Percentiles rank a stretch among this genome's conserved stretches.
phyloP scores from a whole-genome alignment of 2,888 invertebrate genomes.

The Drosophila birchii region DNA sequence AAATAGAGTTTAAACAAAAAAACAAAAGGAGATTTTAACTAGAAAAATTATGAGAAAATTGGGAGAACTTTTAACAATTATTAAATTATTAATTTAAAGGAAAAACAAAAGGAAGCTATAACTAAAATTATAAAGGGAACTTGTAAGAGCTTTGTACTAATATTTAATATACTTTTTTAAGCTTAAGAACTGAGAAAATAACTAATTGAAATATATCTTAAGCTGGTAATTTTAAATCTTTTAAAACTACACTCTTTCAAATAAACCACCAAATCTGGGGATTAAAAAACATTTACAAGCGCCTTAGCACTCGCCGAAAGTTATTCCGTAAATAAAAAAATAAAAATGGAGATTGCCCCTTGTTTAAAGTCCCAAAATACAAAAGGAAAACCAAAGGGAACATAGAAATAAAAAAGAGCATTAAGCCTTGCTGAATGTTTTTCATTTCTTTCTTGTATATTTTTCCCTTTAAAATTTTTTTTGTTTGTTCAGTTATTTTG shows the following conservation, averaged over 20 bases:
- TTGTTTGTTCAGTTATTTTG: background rate
- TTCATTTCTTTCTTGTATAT: background rate
- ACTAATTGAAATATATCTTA: background rate
- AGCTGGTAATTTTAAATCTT: background rate
- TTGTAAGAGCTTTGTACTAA: background rate
- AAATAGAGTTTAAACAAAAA: no score
- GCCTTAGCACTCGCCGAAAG: background rate
- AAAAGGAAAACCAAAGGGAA: background rate
- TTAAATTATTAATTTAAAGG: background rate
- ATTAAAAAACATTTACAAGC: background rate
- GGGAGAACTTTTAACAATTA: background rate
- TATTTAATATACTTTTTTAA: background rate
- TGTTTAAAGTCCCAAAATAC: background rate
- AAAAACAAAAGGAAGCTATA: background rate
- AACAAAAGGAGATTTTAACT: background rate
- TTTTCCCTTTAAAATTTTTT: background rate
- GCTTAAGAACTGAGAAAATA: background rate
- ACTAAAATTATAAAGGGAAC: background rate
- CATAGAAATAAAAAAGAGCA: background rate
- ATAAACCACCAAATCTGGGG: no score
- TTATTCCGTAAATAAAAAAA: slow-evolving; percentile 3
- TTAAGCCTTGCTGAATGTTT: slow-evolving; percentile 12
- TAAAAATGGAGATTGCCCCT: background rate
- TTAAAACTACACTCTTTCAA: background rate
- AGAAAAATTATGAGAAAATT: background rate